phyloP scores from a whole-genome alignment of 2,888 invertebrate genomes.

The Caenorhabditis sinica region DNA sequence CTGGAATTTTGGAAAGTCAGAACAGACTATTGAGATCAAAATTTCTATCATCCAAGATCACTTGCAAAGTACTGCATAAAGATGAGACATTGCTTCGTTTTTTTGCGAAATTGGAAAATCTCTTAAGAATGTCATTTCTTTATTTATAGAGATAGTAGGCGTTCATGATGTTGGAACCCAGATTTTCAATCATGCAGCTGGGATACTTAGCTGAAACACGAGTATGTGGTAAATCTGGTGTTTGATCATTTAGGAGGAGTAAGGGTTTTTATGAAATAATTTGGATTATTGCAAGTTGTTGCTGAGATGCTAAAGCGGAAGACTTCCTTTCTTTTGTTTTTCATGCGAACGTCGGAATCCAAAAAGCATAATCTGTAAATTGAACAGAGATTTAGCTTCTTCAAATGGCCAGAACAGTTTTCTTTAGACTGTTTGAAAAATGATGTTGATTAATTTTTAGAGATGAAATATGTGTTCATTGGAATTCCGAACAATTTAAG shows the following conservation, averaged over 20 bases:
- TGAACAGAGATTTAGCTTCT: too few relatives aligned
- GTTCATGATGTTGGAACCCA: conserved; percentile 15
- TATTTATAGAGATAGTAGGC: conserved; percentile 16
- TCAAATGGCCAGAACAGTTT: too few relatives aligned
- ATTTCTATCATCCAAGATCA: not conserved
- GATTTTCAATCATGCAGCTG: not conserved
- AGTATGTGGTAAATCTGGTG: conserved; percentile 7
- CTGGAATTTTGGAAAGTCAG: not conserved
- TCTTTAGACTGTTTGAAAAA: too few relatives aligned
- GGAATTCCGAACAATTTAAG: too few relatives aligned
- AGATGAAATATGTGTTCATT: too few relatives aligned
- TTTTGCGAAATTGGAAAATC: not conserved
- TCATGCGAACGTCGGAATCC: too few relatives aligned
- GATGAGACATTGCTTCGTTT: not conserved
- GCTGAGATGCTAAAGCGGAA: too few relatives aligned
- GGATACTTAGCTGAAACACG: not conserved
- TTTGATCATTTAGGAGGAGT: not conserved
- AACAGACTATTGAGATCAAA: not conserved
- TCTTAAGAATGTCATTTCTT: not conserved
- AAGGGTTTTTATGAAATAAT: not conserved
- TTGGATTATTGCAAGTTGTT: too few relatives aligned
- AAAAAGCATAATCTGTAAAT: too few relatives aligned
- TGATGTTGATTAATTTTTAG: too few relatives aligned
- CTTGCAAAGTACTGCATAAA: not conserved
- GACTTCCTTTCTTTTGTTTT: too few relatives aligned